Evolutionary conservation across 2,797 vertebrate species (phyloP).

Genomic region (Linurgus olivaceus): DNA sequence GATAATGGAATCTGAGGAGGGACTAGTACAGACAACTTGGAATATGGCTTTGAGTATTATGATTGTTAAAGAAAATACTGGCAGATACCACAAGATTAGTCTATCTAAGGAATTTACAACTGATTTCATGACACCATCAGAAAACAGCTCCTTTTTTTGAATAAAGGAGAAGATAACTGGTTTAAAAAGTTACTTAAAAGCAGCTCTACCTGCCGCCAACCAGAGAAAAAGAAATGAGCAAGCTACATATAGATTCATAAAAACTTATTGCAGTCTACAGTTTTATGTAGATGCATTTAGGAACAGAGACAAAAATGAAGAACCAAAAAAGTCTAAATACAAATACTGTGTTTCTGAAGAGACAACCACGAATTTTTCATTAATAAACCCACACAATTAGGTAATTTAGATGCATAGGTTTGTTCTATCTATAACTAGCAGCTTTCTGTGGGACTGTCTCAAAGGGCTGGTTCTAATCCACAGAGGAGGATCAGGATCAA

Average conservation of each 20-base stretch:
- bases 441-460: background rate
- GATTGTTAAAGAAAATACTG: background rate
- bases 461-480: background rate
- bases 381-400: background rate
- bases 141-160: background rate
- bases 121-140: background rate
- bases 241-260: background rate
- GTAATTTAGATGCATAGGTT: background rate
- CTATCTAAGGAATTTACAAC: background rate
- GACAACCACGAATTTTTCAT: background rate
- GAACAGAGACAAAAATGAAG: background rate
- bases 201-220: background rate
- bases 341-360: background rate
- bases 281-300: background rate
- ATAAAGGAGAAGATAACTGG: background rate
- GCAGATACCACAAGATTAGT: background rate
- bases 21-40: background rate
- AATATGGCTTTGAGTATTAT: background rate
- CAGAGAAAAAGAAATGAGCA: background rate
- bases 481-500: background rate
- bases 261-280: background rate
- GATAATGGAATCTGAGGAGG: background rate
- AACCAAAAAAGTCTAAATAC: background rate
- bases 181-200: background rate
- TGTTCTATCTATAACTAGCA: background rate